A percentile compares a stretch with the other conserved stretches of the same genome.
phyloP scores from a whole-genome alignment of 2,113 vertebrate genomes.

The Pituophis catenifer region DNA sequence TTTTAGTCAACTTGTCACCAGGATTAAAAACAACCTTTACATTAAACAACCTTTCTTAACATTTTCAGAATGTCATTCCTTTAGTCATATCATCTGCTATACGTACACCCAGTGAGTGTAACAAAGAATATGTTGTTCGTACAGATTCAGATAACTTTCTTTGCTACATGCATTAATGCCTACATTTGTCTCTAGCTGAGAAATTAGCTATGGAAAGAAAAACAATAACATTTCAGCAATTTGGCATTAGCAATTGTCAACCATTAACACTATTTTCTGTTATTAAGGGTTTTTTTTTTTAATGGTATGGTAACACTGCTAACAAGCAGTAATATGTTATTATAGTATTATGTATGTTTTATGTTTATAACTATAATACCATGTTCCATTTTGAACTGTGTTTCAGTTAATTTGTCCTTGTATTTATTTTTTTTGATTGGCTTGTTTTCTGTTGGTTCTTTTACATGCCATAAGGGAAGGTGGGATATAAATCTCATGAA shows the following conservation, averaged over 20 bases:
- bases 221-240: background rate
- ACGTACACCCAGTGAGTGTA: background rate
- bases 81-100: background rate
- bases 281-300: background rate
- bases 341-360: background rate
- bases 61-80: slow-evolving; percentile 13
- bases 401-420: background rate
- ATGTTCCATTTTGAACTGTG: background rate
- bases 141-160: background rate
- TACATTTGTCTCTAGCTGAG: background rate
- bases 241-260: background rate
- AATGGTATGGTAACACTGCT: background rate
- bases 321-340: background rate
- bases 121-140: background rate
- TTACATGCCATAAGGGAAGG: background rate
- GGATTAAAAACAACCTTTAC: background rate
- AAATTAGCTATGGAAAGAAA: slow-evolving; percentile 8
- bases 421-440: background rate
- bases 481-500: background rate
- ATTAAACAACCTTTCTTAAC: background rate
- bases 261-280: background rate
- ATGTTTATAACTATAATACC: background rate
- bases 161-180: background rate
- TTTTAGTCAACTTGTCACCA: background rate
- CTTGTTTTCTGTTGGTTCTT: background rate